Percentiles rank a stretch among this genome's conserved stretches.
These are phyloP conservation scores for Drosophila subpulchrella DNA, from an alignment of 1,140 invertebrate species.

Conservation along the genomic window DNA sequence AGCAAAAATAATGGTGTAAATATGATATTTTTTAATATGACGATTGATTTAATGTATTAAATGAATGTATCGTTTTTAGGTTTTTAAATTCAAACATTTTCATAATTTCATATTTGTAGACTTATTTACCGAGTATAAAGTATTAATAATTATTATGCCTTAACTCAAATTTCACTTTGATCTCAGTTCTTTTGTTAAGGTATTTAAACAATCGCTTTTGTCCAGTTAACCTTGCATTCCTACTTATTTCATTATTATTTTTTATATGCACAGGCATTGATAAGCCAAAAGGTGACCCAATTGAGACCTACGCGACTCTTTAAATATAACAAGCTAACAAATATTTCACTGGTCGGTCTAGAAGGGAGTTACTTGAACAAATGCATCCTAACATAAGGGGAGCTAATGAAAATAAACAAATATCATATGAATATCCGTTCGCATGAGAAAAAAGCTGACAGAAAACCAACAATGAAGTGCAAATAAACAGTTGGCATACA, in stretches of 20 bases:
- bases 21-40: no score
- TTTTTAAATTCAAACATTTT: no score
- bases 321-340: conserved; percentile 30
- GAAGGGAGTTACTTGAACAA: not conserved
- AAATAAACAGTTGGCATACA: conserved; percentile 26
- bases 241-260: conserved; percentile 24
- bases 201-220: conserved; percentile 14
- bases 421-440: not conserved
- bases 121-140: no score
- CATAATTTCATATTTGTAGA: no score
- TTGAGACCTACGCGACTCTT: conserved; percentile 49
- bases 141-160: no score
- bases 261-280: conserved; percentile 49
- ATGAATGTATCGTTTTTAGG: no score
- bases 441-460: not conserved
- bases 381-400: not conserved
- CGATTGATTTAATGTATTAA: no score
- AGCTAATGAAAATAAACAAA: not conserved
- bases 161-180: not conserved
- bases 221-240: conserved; percentile 30
- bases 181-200: conserved; percentile 14
- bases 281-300: conserved; percentile 76
- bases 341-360: conserved; percentile 7
- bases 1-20: no score
- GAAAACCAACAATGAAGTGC: not conserved